Percentiles rank a stretch among this genome's conserved stretches.
Evolutionary conservation across 2,888 invertebrate genomes (phyloP).

Genomic region (Amblyjoppa proteus): DNA sequence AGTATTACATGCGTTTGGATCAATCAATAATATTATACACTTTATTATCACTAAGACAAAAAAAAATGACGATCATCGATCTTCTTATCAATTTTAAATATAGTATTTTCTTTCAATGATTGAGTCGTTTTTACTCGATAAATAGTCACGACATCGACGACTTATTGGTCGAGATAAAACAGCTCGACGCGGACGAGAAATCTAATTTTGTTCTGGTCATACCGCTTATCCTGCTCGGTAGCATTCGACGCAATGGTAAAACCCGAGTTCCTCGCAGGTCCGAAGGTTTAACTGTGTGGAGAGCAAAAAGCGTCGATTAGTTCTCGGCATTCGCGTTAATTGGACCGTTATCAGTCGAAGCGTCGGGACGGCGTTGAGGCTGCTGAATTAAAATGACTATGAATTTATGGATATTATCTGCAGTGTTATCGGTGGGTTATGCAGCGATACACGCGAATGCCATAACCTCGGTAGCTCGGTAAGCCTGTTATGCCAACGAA

Average conservation of each 20-base stretch:
- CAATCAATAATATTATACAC: background rate
- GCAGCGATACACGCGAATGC: constrained; percentile 24
- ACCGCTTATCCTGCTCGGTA: background rate
- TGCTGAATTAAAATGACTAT: constrained; percentile 36
- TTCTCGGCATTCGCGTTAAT: constrained; percentile 60
- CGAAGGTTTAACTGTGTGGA: constrained; percentile 7
- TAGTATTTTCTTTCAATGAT: background rate
- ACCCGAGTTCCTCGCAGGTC: constrained; percentile 2
- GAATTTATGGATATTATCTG: constrained; percentile 26
- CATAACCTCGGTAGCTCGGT: constrained; percentile 24
- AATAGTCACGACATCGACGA: too few relatives aligned
- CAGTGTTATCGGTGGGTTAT: constrained; percentile 14
- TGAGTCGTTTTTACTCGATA: too few relatives aligned
- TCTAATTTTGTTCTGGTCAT: background rate
- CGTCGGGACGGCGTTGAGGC: constrained; percentile 12
- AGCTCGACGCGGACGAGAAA: too few relatives aligned
- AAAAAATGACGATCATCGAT: background rate
- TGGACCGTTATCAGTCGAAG: constrained; percentile 70
- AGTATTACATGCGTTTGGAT: background rate
- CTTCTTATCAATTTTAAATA: background rate
- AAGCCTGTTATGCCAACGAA: constrained; percentile 26
- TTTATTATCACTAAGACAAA: background rate
- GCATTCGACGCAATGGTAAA: background rate
- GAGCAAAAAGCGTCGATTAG: constrained; percentile 39
- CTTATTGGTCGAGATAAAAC: too few relatives aligned